phyloP scores from a whole-genome alignment of 1,140 invertebrate genomes.

The Phymastichus coffea region DNA sequence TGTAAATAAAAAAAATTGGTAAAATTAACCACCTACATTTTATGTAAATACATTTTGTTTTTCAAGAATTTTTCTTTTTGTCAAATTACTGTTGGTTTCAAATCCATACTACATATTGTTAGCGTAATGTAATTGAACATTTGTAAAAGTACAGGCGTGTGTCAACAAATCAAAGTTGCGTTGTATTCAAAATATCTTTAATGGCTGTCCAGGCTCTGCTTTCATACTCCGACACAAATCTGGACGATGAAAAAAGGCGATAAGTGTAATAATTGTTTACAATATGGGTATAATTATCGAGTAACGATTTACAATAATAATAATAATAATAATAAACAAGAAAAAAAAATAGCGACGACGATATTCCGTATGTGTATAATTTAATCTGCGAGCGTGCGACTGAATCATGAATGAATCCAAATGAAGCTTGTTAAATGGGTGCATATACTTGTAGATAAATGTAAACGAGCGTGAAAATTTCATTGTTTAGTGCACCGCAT shows the following conservation, averaged over 20 bases:
- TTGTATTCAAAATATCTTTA: slow-evolving; percentile 12
- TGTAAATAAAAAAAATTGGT: too few relatives aligned
- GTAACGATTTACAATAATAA: slow-evolving; percentile 25
- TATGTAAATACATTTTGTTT: background rate
- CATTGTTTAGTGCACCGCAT: slow-evolving; percentile 27
- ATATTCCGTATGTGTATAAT: slow-evolving; percentile 23
- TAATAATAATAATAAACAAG: slow-evolving; percentile 27
- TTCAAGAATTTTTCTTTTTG: background rate
- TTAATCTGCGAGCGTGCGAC: slow-evolving; percentile 26
- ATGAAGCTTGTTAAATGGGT: slow-evolving; percentile 27
- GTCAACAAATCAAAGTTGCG: background rate
- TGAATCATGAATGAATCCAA: slow-evolving; percentile 11
- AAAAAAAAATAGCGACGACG: slow-evolving; percentile 10
- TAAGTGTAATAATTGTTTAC: slow-evolving; percentile 28
- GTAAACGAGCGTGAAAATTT: slow-evolving; percentile 23
- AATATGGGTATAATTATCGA: slow-evolving; percentile 26
- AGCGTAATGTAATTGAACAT: too few relatives aligned
- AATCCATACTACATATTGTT: too few relatives aligned
- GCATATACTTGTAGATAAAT: slow-evolving; percentile 30
- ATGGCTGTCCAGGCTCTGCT: slow-evolving; percentile 3
- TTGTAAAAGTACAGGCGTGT: background rate
- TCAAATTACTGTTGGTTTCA: background rate
- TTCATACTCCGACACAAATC: slow-evolving; percentile 11
- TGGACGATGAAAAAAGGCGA: slow-evolving; percentile 16
- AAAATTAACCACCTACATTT: too few relatives aligned